Percentiles rank a stretch among this genome's conserved stretches.
Evolutionary conservation across 1,140 invertebrate genomes (phyloP).

Genomic region (Tyrophagus putrescentiae): DNA sequence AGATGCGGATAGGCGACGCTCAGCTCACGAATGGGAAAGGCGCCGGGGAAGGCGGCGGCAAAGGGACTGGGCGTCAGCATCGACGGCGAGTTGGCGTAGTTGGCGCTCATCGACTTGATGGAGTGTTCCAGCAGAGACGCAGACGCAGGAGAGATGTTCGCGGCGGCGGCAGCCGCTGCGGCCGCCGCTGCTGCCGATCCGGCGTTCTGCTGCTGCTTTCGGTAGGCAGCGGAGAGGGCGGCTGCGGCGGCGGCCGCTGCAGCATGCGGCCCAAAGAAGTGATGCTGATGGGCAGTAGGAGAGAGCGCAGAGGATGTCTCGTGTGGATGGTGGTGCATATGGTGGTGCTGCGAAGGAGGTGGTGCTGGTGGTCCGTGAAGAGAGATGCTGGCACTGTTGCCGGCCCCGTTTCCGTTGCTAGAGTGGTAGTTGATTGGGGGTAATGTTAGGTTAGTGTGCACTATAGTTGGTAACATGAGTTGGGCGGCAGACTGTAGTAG

Average conservation of each 20-base stretch:
- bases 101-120: constrained; percentile 5
- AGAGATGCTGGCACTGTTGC: not conserved
- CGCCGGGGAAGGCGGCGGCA: not conserved
- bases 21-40: constrained; percentile 14
- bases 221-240: constrained; percentile 1
- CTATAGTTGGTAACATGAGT: too few species aligned
- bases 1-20: constrained; percentile 15
- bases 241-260: constrained; percentile 15
- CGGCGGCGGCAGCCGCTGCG: not conserved
- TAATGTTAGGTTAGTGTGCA: too few species aligned
- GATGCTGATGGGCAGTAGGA: not conserved
- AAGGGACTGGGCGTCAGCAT: constrained; percentile 13
- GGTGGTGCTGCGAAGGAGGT: not conserved
- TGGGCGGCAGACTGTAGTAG: too few species aligned
- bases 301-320: not conserved
- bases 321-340: not conserved
- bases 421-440: not conserved
- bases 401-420: not conserved
- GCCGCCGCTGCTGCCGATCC: not conserved
- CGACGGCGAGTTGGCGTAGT: constrained; percentile 1
- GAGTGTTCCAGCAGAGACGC: not conserved
- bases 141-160: not conserved
- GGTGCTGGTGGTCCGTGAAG: not conserved
- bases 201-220: constrained; percentile 5
- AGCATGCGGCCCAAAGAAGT: constrained; percentile 15